These are phyloP conservation scores for Brachionus asplanchnoidis DNA, from an alignment of 1,140 invertebrate species.

Conservation along the genomic window DNA sequence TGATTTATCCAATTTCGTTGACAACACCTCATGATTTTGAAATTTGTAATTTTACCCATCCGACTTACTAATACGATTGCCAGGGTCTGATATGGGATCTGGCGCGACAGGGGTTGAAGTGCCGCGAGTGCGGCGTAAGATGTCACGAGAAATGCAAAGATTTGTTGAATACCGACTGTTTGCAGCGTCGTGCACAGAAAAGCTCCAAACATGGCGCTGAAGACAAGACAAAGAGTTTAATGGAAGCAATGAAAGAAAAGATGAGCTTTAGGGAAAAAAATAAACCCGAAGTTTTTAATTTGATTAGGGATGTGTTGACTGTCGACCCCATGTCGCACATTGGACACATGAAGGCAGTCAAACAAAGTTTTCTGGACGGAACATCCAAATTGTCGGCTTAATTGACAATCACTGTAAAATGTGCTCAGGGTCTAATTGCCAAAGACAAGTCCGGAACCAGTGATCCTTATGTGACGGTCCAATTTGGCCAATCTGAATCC, in stretches of 20 bases:
- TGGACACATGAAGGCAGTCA: constrained; percentile 94
- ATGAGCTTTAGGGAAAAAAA: constrained; percentile 96
- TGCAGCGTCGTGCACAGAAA: constrained; percentile 97
- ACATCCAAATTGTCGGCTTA: constrained; percentile 99
- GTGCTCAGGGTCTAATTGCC: constrained; percentile 97
- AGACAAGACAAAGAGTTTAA: constrained; percentile 96
- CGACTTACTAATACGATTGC: constrained; percentile 98
- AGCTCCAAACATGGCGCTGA: constrained; percentile 97
- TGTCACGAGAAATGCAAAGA: constrained; percentile 99
- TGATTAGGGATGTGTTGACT: constrained; percentile 84
- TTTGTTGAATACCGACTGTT: constrained; percentile 96
- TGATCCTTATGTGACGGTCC: constrained; percentile 98
- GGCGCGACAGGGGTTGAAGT: constrained; percentile 90
- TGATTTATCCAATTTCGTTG: constrained; percentile 92
- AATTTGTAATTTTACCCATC: constrained; percentile 94
- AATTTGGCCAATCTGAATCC: constrained; percentile 99
- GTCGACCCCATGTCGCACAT: constrained; percentile 97
- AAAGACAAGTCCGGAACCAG: constrained; percentile 99
- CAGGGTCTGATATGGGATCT: constrained; percentile 98
- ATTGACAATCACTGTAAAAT: constrained; percentile 89
- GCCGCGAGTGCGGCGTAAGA: constrained; percentile 97
- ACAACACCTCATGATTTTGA: constrained; percentile 99
- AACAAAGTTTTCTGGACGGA: constrained; percentile 94
- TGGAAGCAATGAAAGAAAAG: constrained; percentile 96
- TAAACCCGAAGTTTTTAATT: constrained; percentile 97